Evolutionary conservation across 2,113 vertebrate species (phyloP).

Genomic region (Nycticorax nycticorax): DNA sequence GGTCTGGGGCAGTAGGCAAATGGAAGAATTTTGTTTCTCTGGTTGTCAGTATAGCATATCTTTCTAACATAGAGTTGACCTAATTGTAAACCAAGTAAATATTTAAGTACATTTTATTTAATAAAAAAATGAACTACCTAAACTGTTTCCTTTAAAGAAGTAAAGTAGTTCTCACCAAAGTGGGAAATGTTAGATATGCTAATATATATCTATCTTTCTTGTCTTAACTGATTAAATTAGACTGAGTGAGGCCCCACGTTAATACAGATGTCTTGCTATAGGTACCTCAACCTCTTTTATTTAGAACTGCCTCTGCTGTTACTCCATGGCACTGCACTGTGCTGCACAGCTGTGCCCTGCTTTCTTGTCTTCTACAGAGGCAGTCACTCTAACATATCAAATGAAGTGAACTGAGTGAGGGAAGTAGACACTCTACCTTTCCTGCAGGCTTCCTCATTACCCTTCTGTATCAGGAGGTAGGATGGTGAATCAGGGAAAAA

Average conservation of each 20-base stretch:
- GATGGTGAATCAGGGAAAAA: constrained; percentile 78
- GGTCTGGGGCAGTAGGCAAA: neutral
- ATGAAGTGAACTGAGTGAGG: neutral
- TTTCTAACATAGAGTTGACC: neutral
- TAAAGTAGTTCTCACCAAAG: neutral
- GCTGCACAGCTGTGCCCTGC: neutral
- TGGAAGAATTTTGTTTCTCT: neutral
- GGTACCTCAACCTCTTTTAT: neutral
- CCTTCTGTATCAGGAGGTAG: constrained; percentile 83
- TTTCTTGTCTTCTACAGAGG: neutral
- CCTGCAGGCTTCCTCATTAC: constrained; percentile 76
- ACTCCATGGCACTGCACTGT: neutral
- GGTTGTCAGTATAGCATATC: neutral
- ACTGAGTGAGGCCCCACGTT: neutral
- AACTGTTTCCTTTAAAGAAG: neutral
- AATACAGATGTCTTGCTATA: neutral
- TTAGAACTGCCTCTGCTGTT: neutral
- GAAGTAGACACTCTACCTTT: constrained; percentile 71
- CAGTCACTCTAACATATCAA: neutral
- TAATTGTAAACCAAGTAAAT: neutral
- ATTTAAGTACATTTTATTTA: neutral
- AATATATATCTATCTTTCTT: neutral
- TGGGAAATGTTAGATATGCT: neutral
- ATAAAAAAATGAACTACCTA: neutral
- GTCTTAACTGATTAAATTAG: neutral